Evolutionary conservation across 2,888 invertebrate species (phyloP).

Genomic region (Eurois occulta): DNA sequence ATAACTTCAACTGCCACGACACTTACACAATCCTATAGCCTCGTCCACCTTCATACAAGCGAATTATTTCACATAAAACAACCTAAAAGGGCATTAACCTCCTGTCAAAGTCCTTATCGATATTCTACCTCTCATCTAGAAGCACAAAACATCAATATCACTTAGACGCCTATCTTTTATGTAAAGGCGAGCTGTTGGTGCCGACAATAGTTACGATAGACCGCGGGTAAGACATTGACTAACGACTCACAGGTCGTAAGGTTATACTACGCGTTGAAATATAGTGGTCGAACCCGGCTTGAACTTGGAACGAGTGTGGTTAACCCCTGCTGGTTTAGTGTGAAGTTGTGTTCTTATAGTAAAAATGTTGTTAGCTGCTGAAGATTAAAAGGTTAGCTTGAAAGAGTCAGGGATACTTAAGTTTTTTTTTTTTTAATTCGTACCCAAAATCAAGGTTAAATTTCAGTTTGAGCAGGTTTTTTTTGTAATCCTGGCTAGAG

Average conservation of each 20-base stretch:
- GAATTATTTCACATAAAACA: not conserved
- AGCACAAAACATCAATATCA: constrained; percentile 34
- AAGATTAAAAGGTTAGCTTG: not conserved
- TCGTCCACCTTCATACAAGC: not conserved
- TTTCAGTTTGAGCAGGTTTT: not conserved
- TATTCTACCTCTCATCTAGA: constrained; percentile 12
- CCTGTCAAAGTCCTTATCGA: not conserved
- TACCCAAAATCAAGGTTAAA: not conserved
- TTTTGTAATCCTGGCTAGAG: not conserved
- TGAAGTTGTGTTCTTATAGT: constrained; percentile 2
- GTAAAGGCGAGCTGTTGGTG: constrained; percentile 19
- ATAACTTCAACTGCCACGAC: not conserved
- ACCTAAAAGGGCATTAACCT: not conserved
- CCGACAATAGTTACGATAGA: constrained; percentile 22
- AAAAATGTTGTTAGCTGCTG: constrained; percentile 28
- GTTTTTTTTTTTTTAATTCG: not conserved
- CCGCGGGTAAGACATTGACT: constrained; percentile 20
- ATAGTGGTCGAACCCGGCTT: constrained; percentile 26
- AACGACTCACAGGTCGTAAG: constrained; percentile 46
- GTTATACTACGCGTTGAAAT: constrained; percentile 24
- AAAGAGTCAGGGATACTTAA: not conserved
- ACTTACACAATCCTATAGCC: no score
- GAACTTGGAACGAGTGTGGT: constrained; percentile 37
- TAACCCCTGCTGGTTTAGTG: constrained; percentile 15
- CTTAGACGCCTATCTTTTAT: constrained; percentile 12